Conservation (phyloP, 2,113 vertebrate genomes). For the Catharus bicknelli region DNA sequence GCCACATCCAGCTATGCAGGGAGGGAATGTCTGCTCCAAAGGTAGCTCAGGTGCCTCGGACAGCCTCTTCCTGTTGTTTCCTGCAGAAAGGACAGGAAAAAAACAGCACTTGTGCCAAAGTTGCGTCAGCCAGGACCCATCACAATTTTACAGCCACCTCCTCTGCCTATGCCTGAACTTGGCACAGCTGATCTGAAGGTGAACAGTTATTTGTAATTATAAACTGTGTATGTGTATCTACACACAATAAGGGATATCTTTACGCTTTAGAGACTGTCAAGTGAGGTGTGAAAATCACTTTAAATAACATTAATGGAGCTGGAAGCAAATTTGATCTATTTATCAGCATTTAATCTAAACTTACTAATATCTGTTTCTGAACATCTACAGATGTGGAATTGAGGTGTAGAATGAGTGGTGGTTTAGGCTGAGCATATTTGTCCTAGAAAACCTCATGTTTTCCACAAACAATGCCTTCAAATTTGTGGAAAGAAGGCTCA, state of each 20-base stretch:
- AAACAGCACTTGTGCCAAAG: background rate
- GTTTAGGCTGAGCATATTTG: background rate
- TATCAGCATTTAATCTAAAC: conserved; percentile 13
- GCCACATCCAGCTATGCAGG: background rate
- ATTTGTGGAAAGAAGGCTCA: background rate
- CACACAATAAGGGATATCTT: background rate
- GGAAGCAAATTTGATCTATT: background rate
- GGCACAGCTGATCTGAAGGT: background rate
- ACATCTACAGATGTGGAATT: background rate
- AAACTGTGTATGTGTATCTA: background rate
- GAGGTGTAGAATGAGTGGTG: background rate
- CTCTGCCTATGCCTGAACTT: background rate
- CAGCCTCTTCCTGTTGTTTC: fast-evolving
- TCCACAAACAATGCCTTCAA: background rate
- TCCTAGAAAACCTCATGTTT: background rate
- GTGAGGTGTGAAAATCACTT: background rate
- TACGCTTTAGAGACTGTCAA: background rate
- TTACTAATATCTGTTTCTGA: background rate
- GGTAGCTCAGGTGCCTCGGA: background rate
- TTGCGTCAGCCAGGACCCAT: fast-evolving
- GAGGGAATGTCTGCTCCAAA: fast-evolving
- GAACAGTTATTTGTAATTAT: background rate
- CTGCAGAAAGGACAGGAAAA: background rate
- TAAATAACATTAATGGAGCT: background rate
- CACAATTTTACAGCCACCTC: background rate